These are phyloP conservation scores for Aspidoscelis tigris DNA, from an alignment of 2,113 vertebrate genomes.

Conservation along the genomic window DNA sequence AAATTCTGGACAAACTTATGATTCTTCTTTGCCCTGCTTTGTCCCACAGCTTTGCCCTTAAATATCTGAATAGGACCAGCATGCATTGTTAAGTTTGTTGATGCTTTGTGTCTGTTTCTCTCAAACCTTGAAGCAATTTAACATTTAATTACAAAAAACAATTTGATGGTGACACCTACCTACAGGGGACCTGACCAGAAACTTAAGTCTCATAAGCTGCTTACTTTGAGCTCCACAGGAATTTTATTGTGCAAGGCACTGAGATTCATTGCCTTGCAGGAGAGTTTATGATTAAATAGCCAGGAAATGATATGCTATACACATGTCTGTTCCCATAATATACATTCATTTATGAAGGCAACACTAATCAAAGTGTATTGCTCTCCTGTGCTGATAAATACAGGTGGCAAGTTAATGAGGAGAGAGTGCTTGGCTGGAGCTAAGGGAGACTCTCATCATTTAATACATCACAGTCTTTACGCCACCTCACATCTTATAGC, in stretches of 20 bases:
- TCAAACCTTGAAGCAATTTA: background rate
- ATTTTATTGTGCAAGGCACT: background rate
- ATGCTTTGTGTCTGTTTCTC: background rate
- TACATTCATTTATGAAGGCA: conserved; percentile 24
- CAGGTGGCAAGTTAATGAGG: conserved; percentile 27
- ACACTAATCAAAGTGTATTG: conserved; percentile 18
- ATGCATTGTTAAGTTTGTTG: background rate
- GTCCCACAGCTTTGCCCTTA: background rate
- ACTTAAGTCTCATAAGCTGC: background rate
- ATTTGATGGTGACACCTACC: background rate
- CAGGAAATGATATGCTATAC: background rate
- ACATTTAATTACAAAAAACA: background rate
- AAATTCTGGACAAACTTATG: too few species aligned
- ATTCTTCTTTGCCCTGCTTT: too few species aligned
- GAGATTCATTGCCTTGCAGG: background rate
- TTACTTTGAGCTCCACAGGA: conserved; percentile 1
- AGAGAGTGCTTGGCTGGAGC: conserved; percentile 4
- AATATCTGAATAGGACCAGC: background rate
- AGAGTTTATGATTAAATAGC: background rate
- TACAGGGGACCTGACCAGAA: background rate
- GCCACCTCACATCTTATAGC: background rate
- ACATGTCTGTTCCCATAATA: background rate
- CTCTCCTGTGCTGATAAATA: conserved; percentile 20
- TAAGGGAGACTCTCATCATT: background rate
- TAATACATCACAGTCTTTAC: background rate